Base-by-base conservation (phyloP, 2,888 invertebrate genomes). In the Pammene aurita region DNA sequence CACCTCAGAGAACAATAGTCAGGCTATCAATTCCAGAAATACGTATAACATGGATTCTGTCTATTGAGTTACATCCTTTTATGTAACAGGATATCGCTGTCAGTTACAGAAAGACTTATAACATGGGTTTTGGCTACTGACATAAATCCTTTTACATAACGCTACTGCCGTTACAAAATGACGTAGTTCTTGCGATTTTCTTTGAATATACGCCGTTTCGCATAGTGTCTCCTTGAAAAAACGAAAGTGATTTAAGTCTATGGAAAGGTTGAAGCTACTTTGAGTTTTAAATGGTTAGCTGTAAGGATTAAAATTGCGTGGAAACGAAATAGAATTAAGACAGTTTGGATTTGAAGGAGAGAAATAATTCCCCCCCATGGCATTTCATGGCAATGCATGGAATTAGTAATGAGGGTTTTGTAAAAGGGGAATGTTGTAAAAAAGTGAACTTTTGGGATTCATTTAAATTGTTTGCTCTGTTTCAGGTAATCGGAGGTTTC, bases 1-100 rank as follows among this genome's bases (percentile, higher is more conserved):
- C n/a, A n/a, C 67, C 67, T 55, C 46, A 46, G 61, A 55, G 67
- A 38, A 35, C 61, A 67, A 61, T 67, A n/a, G 10, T 46, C n/a
- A 44, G 44, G 41, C 5, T 0, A 26, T 6, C 18, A 66, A 38
- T 10, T 42, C 11, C 58, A 34, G 11, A 34, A 46, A 34, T 14
- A 34, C 44, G 44, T 46, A 60, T 18, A 44, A 34, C 26, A 9
- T 58, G 18, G 26, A 26, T 26, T n/a, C n/a, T 44, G 1, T 26
- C 7, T 26, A 14, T 0, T 9, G 13, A 42, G 1, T 41, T 44
- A 26, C 26, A 10, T 6, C 44, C 6, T 58, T 46, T 26, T 5
- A 16, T 7, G 41, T 16, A 1, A 38, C 5, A 14, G 1, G 10
- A 10, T 10, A 5, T 10, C n/a, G 9, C 26, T 4, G 5, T 10